Evolutionary conservation across 2,888 invertebrate genomes (phyloP), one percentile per base, ranked within the genome.

Genomic region (Helicoverpa assulta): DNA sequence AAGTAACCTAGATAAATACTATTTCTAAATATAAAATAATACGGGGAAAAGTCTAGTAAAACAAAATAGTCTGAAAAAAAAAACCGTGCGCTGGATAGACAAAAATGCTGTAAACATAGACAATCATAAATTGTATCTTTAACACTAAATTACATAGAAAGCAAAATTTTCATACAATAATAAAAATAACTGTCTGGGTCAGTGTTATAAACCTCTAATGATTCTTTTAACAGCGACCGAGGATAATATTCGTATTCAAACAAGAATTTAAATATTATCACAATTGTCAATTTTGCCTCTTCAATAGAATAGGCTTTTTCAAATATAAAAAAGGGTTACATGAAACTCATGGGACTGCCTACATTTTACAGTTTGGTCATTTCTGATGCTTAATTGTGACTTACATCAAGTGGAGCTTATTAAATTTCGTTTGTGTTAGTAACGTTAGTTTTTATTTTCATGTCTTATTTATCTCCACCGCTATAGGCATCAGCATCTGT

Each of bases 391-490:
- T 47, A 5, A 14, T 40, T 40, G 40, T 40, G 40, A 40, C 12
- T 10, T 37, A 43, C 47, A 47, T 47, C 47, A 47, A 47, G 47
- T 6, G 47, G 16, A 6, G 47, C 47, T 47, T 47, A 5, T n/a
- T 47, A 47, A 47, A 47, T 47, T 47, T 47, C 47, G 47, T 47
- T 47, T 47, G n/a, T 47, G 47, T 47, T n/a, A 5, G 16, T 43
- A 6, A n/a, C n/a, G 6, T 16, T 40, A n/a, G 14, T 43, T 47
- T 70, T 70, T 37, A 53, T 74, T 60, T 71, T 43, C 53, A 76
- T 70, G 76, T 50, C 52, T 64, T 76, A 55, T 74, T 55, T 14
- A 53, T 64, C 40, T 16, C 47, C 65, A 74, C 64, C 10, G 64
- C 64, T 60, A 19, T 50, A 26, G 26, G 26, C 26, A 26, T 26